Evolutionary conservation across 2,113 vertebrate species (phyloP).

Genomic region (Callospermophilus lateralis): DNA sequence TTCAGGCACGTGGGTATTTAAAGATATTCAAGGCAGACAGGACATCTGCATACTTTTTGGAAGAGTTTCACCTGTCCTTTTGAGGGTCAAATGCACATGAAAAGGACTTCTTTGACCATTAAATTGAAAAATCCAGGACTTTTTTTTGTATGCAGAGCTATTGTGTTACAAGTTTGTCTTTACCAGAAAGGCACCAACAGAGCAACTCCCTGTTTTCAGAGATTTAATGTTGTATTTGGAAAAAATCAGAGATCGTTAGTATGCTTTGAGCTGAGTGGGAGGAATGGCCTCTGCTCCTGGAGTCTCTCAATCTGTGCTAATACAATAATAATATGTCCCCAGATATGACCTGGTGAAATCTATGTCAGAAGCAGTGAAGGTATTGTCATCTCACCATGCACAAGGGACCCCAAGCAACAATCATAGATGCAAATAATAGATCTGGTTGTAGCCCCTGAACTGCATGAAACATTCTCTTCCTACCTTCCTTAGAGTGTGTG

Average conservation of each 20-base stretch:
- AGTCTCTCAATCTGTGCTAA: neutral
- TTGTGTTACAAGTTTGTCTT: no score
- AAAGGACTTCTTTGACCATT: neutral
- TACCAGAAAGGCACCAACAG: no score
- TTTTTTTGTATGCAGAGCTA: no score
- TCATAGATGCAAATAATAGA: neutral
- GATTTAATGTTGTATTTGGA: neutral
- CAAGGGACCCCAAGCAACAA: neutral
- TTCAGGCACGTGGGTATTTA: neutral
- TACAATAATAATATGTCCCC: neutral
- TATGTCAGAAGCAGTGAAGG: neutral
- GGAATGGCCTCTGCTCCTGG: neutral
- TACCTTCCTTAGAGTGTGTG: neutral
- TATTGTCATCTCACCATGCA: neutral
- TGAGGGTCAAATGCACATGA: no score
- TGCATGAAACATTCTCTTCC: neutral
- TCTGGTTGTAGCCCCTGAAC: no score
- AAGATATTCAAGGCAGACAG: fast-evolving
- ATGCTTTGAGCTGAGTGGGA: neutral
- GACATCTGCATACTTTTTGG: neutral
- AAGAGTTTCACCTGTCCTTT: neutral
- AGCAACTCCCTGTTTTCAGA: no score
- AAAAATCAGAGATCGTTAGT: neutral
- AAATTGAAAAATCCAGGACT: no score
- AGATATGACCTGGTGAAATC: neutral